A percentile compares a stretch with the other conserved stretches of the same genome.
Conservation (phyloP, 2,888 invertebrate species). For the Dicyrtomina minuta region DNA sequence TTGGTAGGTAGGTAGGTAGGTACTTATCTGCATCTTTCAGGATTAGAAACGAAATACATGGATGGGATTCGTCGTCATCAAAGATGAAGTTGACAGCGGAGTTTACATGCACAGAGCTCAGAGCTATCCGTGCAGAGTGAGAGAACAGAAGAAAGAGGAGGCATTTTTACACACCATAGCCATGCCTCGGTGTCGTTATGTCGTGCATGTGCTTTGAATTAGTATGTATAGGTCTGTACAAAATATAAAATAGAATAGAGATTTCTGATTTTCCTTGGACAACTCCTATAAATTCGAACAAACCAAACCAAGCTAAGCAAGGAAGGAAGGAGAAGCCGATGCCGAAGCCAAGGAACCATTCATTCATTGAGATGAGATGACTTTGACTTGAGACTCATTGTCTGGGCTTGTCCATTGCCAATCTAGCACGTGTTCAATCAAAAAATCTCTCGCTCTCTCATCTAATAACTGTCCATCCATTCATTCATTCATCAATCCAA, state of each 20-base stretch:
- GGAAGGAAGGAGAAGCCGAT: no score
- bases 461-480: constrained; percentile 17
- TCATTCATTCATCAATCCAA: constrained; percentile 28
- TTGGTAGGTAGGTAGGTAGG: no score
- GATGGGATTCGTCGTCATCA: no score
- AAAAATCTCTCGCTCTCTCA: constrained; percentile 20
- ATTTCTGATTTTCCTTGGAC: constrained; percentile 2
- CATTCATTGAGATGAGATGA: constrained; percentile 21
- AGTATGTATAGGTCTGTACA: background rate
- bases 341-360: constrained; percentile 4
- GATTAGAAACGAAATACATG: no score
- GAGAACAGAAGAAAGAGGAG: background rate
- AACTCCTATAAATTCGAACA: constrained; percentile 23
- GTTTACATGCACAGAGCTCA: background rate
- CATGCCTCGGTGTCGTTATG: no score
- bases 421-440: constrained; percentile 34
- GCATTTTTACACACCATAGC: background rate
- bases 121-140: background rate
- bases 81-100: no score
- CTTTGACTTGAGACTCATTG: constrained; percentile 22
- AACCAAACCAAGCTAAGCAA: no score
- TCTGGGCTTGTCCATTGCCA: constrained; percentile 24
- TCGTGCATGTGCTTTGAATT: background rate
- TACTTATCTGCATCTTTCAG: no score
- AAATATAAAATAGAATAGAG: background rate